Conservation (phyloP, 1,140 invertebrate species). For the Drosophila watanabei region DNA sequence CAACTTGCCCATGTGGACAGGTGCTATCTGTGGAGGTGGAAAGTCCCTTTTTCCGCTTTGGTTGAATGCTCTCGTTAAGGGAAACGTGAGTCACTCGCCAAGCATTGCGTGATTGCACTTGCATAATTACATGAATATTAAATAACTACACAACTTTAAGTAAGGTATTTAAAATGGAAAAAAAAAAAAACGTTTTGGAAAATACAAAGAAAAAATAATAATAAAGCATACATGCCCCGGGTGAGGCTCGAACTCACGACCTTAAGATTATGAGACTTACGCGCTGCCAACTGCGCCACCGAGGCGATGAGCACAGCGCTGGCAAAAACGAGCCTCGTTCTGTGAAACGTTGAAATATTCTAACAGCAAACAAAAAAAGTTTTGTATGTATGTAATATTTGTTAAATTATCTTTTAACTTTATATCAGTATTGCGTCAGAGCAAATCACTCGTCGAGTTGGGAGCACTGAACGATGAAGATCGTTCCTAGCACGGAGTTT, state of each 20-base stretch:
- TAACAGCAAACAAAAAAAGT: neutral
- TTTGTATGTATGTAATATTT: constrained; percentile 1
- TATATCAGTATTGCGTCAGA: constrained; percentile 10
- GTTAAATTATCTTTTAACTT: constrained; percentile 4
- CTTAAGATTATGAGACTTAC: constrained; percentile 99
- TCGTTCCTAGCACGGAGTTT: neutral
- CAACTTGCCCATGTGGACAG: constrained; percentile 21
- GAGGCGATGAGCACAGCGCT: constrained; percentile 86
- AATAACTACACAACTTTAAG: constrained; percentile 15
- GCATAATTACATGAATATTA: constrained; percentile 13
- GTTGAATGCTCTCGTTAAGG: constrained; percentile 11
- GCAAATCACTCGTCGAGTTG: no score
- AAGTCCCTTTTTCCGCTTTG: constrained; percentile 2
- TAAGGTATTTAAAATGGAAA: neutral
- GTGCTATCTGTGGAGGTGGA: constrained; percentile 22
- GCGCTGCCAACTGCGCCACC: constrained; percentile 97
- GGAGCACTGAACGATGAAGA: constrained; percentile 8
- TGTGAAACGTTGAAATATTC: neutral
- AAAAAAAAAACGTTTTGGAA: constrained; percentile 5
- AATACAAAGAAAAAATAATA: neutral
- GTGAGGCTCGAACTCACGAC: constrained; percentile 98
- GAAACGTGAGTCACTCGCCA: constrained; percentile 20
- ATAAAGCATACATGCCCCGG: constrained; percentile 90
- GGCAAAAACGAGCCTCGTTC: constrained; percentile 14
- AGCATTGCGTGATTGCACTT: constrained; percentile 14